Evolutionary conservation across 2,888 invertebrate genomes (phyloP).

Genomic region (Caenorhabditis becei): DNA sequence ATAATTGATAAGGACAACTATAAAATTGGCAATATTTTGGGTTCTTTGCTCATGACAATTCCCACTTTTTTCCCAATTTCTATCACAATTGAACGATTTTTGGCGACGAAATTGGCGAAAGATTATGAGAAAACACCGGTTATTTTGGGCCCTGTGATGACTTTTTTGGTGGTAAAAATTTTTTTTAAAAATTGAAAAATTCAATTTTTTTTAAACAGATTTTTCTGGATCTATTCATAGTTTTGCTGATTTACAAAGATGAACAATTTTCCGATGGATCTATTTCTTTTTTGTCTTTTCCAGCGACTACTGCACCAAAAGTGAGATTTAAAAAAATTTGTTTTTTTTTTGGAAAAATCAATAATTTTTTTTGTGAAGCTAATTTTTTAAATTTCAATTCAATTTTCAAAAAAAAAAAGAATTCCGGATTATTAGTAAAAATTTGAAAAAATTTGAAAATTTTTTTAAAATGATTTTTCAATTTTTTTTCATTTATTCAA

Average conservation of each 20-base stretch:
- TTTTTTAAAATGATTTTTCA: too few relatives aligned
- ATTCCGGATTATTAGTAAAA: too few relatives aligned
- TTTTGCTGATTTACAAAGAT: not conserved
- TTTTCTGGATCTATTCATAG: not conserved
- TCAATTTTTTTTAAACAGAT: conserved; percentile 6
- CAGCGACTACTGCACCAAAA: not conserved
- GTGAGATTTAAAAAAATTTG: too few relatives aligned
- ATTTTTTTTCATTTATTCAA: too few relatives aligned
- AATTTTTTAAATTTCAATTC: too few relatives aligned
- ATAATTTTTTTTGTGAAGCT: not conserved
- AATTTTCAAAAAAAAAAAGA: too few relatives aligned
- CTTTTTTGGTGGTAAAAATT: conserved; percentile 12
- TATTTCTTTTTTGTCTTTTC: conserved; percentile 1
- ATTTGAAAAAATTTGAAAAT: too few relatives aligned
- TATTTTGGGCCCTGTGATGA: conserved; percentile 13
- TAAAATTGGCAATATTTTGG: not conserved
- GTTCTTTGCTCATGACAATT: conserved; percentile 12
- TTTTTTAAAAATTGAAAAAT: not conserved
- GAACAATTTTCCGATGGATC: conserved; percentile 11
- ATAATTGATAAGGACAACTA: not conserved
- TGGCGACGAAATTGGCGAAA: conserved; percentile 21
- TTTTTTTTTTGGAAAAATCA: not conserved
- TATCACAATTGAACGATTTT: conserved; percentile 36
- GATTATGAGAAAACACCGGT: conserved; percentile 23
- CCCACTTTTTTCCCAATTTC: conserved; percentile 39